Evolutionary conservation across 2,113 vertebrate genomes (phyloP), one percentile per base, ranked within the genome.

Genomic region (Plecturocebus donacophilus): DNA sequence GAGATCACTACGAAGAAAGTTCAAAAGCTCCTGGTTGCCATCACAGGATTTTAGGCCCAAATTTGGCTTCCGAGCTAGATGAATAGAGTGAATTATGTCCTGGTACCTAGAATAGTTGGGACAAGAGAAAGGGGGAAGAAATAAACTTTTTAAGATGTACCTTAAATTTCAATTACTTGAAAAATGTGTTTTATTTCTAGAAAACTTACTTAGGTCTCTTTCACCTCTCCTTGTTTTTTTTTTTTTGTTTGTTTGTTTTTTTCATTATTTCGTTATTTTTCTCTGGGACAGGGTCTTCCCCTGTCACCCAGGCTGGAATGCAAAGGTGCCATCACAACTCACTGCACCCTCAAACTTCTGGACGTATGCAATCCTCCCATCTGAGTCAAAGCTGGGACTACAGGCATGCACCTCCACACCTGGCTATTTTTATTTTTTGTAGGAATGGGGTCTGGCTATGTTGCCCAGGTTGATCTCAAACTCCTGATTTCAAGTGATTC

Each of bases 81-180:
- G 98, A 91, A 99, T 99, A 77, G 99, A 99, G 98, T 99, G 99
- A 0, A 99, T 92, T 91, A 99, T 99, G 87, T 99, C 99, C 97
- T 99, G 99, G 97, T 99, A 99, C 94, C 99, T 99, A 96, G 8
- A 95, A 96, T 98, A 95, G 21, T 79, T 87, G 93, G 25, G 9
- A 14, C 5, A 35, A 82, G 20, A 13, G 14, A 40, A 25, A 40
- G 4, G 10, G 23, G 2, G 21, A 70, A 61, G 19, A 70, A 77
- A 93, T 10, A 10, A 85, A 75, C 5, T 27, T 95, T 38, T 88
- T n/a, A 58, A 87, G 25, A 87, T 35, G 23, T 12, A 86, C 56
- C 70, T 92, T 35, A 77, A 76, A 92, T 83, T 80, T 86, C 66
- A 92, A 71, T 32, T 68, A 94, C 23, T 68, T 93, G 58, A 96